These are phyloP conservation scores for Scylla paramamosain DNA, from an alignment of 1,140 invertebrate species.

Conservation along the genomic window DNA sequence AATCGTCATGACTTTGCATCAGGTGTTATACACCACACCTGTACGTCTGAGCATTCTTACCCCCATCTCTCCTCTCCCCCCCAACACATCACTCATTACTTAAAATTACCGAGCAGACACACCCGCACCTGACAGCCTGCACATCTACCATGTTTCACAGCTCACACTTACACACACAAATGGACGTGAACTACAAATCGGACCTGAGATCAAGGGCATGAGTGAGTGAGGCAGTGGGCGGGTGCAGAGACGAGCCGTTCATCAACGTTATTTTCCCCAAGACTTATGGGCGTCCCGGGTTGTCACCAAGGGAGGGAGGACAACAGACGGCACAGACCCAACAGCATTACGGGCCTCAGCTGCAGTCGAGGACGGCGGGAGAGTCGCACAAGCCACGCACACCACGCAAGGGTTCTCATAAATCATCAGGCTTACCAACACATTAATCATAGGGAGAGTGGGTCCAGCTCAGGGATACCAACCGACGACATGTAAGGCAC, in stretches of 20 bases:
- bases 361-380: neutral
- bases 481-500: neutral
- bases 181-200: neutral
- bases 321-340: neutral
- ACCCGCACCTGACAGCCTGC: neutral
- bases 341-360: neutral
- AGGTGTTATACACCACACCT: neutral
- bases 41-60: neutral
- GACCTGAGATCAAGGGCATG: neutral
- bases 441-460: conserved; percentile 70
- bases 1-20: neutral
- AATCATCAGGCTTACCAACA: conserved; percentile 69
- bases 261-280: conserved; percentile 14
- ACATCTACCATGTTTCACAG: neutral
- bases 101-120: neutral
- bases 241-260: neutral
- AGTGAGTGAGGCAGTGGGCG: neutral
- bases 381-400: neutral
- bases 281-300: neutral
- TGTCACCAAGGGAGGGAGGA: neutral
- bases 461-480: conserved; percentile 51
- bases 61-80: no score
- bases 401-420: conserved; percentile 44
- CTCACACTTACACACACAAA: conserved; percentile 35
- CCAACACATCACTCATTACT: neutral